Evolutionary conservation across 1,140 invertebrate species (phyloP).

Genomic region (Chrysoperla carnea): DNA sequence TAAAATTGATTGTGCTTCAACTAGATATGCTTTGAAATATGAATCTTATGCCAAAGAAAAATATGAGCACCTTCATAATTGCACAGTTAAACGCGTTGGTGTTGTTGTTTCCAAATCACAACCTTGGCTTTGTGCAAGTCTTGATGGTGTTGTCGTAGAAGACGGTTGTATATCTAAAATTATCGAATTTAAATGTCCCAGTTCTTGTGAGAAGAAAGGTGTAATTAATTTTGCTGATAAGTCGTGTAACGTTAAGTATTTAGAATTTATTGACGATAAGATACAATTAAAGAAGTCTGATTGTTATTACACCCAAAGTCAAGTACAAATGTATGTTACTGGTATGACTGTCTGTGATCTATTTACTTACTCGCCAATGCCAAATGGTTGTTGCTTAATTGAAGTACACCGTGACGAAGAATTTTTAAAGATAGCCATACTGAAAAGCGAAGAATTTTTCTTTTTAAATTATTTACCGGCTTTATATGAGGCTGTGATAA

Average conservation of each 20-base stretch:
- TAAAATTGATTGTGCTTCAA: no score
- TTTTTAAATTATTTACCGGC: conserved; percentile 4
- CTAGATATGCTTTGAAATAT: no score
- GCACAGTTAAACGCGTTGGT: conserved; percentile 8
- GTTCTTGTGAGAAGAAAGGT: conserved; percentile 9
- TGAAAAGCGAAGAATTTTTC: conserved; percentile 12
- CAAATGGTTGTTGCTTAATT: conserved; percentile 7
- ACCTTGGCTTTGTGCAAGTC: conserved; percentile 13
- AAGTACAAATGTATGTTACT: conserved; percentile 15
- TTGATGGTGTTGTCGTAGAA: conserved; percentile 12
- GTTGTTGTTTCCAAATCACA: conserved; percentile 10
- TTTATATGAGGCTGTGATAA: no score
- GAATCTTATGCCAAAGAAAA: not conserved
- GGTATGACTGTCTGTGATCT: conserved; percentile 12
- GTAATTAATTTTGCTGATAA: conserved; percentile 8
- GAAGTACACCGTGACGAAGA: conserved; percentile 9
- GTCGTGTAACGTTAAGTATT: conserved; percentile 11
- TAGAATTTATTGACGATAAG: conserved; percentile 6
- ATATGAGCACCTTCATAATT: conserved; percentile 7
- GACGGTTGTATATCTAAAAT: conserved; percentile 6
- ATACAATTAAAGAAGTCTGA: conserved; percentile 8
- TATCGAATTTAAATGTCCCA: conserved; percentile 16
- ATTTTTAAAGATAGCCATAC: conserved; percentile 9
- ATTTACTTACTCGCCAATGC: conserved; percentile 10
- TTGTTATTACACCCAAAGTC: conserved; percentile 12